A percentile compares a stretch with the other conserved stretches of the same genome.
Evolutionary conservation across 2,113 vertebrate species (phyloP).

Genomic region (Cyanistes caeruleus): DNA sequence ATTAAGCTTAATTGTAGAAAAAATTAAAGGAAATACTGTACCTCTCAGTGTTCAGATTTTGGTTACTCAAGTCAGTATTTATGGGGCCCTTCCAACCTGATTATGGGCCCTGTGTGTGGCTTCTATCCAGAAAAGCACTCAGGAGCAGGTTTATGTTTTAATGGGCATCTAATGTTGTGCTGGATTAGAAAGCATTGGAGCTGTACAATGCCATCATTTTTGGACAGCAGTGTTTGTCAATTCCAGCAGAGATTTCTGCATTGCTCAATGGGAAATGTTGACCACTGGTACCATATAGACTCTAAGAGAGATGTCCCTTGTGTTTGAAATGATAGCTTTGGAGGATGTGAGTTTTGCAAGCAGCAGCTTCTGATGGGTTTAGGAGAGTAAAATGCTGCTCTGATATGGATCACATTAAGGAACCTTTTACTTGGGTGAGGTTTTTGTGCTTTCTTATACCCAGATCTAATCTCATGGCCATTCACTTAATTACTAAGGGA

Average conservation of each 20-base stretch:
- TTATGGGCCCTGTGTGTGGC: background rate
- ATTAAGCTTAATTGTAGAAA: background rate
- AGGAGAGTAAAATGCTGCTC: background rate
- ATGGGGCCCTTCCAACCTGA: background rate
- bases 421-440: background rate
- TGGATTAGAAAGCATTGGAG: background rate
- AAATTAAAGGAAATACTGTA: background rate
- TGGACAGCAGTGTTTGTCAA: background rate
- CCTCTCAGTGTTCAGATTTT: background rate
- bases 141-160: background rate
- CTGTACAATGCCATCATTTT: background rate
- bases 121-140: constrained; percentile 15
- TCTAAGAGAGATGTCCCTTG: background rate
- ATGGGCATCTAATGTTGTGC: background rate
- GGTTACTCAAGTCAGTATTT: background rate
- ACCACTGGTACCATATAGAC: background rate
- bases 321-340: background rate
- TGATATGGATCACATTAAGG: background rate
- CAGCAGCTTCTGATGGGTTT: background rate
- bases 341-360: background rate
- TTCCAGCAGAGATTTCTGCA: background rate
- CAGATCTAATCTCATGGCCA: background rate
- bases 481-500: background rate
- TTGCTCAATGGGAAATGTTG: background rate
- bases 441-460: background rate